Evolutionary conservation across 2,888 invertebrate species (phyloP), one percentile per base, ranked within the genome.

Genomic region (Macrosoma leucophasiata): DNA sequence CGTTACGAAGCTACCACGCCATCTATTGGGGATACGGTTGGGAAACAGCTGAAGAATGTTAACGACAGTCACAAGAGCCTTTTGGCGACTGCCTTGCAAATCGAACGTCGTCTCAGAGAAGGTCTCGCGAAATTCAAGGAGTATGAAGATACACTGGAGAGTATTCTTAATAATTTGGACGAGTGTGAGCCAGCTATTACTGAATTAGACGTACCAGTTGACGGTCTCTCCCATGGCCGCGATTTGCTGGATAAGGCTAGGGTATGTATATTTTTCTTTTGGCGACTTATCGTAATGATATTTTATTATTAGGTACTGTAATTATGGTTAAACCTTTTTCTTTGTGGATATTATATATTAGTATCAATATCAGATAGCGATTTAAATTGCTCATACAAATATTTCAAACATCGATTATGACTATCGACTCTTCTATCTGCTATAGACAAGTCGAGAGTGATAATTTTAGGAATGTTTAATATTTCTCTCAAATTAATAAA

Each of bases 61-160:
- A 94, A 95, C 56, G 96, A 97, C 33, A 97, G 97, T 62, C 97
- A 97, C 63, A 91, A 94, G 61, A 95, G 96, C 0, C 77, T 97
- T 5, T 73, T 96, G 20, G 91, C 93, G 36, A 97, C 96, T 1
- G 97, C 96, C 0, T 70, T 94, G 24, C 96, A 97, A 72, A 97
- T 97, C 40, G 93, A 94, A 65, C 91, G 92, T 49, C 90, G 97
- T 19, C 81, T 97, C 17, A 86, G 91, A 17, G 97, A 97, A 60
- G 95, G 96, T 0, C 74, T 96, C 40, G 90, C 92, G 14, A 96
- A 96, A 68, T 98, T 97, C 82, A 92, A 95, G 63, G 95, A 96
- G 61, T 97, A 97, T 58, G 96, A 96, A 71, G 92, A 94, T 41
- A 94, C 94, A 0, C 74, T 97, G 38, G 93, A 93, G 56, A 93